Percentiles rank a stretch among this genome's conserved stretches.
Evolutionary conservation across 1,140 invertebrate species (phyloP).

Genomic region (Papilio xuthus): DNA sequence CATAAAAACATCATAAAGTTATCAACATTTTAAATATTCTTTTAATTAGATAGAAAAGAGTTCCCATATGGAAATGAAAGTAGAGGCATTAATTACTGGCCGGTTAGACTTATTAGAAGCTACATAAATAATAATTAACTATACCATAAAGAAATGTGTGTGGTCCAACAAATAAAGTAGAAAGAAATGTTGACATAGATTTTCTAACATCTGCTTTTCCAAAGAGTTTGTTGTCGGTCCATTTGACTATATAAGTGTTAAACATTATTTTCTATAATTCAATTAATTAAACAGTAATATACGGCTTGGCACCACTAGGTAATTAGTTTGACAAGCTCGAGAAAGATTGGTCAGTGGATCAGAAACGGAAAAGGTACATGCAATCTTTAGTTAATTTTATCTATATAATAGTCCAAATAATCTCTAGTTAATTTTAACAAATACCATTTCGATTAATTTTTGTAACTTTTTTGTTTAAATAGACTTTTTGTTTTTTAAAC

Average conservation of each 20-base stretch:
- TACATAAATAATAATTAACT: slow-evolving; percentile 25
- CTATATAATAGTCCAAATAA: too few relatives aligned
- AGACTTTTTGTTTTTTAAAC: too few relatives aligned
- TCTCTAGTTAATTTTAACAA: too few relatives aligned
- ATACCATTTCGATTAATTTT: too few relatives aligned
- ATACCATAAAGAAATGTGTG: background rate
- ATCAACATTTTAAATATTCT: slow-evolving; percentile 4
- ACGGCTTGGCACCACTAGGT: too few relatives aligned
- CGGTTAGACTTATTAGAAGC: background rate
- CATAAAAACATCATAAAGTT: slow-evolving; percentile 1
- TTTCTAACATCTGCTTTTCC: background rate
- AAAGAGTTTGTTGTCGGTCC: background rate
- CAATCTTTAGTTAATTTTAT: too few relatives aligned
- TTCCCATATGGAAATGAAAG: slow-evolving; percentile 23
- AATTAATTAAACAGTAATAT: too few relatives aligned
- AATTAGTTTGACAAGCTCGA: too few relatives aligned
- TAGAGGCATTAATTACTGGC: background rate
- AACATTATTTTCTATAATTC: too few relatives aligned
- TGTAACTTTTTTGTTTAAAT: too few relatives aligned
- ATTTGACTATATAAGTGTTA: background rate
- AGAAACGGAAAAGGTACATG: too few relatives aligned
- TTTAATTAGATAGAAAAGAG: slow-evolving; percentile 31
- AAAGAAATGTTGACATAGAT: background rate
- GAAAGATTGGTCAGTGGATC: too few relatives aligned
- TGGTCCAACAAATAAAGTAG: background rate